Base-by-base conservation (phyloP, 2,888 invertebrate species). In the Xestobium rufovillosum region DNA sequence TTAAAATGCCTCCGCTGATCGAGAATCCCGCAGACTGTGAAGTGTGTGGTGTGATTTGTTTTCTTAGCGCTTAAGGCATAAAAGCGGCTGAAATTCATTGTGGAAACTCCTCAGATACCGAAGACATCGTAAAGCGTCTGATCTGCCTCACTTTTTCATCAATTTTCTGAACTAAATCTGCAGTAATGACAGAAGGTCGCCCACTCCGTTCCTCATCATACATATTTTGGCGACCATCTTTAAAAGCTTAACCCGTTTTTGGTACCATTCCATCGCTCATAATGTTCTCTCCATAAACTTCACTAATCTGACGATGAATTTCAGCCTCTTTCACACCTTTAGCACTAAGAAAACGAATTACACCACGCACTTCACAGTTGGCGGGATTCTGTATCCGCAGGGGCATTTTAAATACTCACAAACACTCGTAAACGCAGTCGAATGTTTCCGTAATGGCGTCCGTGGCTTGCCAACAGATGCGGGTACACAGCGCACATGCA, bases 231-330 rank as follows among this genome's bases (percentile, higher is more conserved):
- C n/a, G n/a, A n/a, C n/a, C n/a, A n/a, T n/a, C n/a, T n/a, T n/a
- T n/a, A n/a, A n/a, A n/a, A 29, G 17, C 36, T 36, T 13, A 16
- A 16, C 9, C 23, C 30, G 9, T 36, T 31, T 42, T 45, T 26
- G 42, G 26, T 42, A 43, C 43, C 38, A 41, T 44, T 36, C 41
- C 39, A 42, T 49, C 42, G 31, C 39, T n/a, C n/a, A n/a, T n/a
- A n/a, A n/a, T n/a, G 33, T 42, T 49, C 39, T 39, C 9, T 29
- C 41, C 47, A 33, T 49, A 48, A n/a, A 49, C 48, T 37, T 44
- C 43, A 41, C 38, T 31, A 17, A 49, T 36, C 36, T 47, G 31
- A 23, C 34, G 47, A 46, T 49, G 42, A 43, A 48, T 46, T 31
- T 50, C 43, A 29, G 33, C 34, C 10, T 41, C 31, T 36, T 41